A percentile compares a stretch with the other conserved stretches of the same genome.
These are phyloP conservation scores for Coelopa pilipes DNA, from an alignment of 2,888 invertebrate genomes.

Conservation along the genomic window DNA sequence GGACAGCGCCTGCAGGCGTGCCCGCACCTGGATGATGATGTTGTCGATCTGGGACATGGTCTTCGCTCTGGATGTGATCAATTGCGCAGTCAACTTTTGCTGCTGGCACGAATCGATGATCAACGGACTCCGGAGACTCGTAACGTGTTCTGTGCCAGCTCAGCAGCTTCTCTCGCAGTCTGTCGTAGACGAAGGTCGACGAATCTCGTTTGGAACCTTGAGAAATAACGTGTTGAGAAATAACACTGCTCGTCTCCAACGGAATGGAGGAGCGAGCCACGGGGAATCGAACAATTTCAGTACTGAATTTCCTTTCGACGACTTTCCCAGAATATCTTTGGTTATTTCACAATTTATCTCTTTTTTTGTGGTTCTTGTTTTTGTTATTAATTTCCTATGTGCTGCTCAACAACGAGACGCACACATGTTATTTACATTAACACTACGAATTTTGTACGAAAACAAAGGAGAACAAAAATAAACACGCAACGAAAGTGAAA, in stretches of 20 bases:
- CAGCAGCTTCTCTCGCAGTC: background rate
- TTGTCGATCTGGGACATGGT: slow-evolving; percentile 69
- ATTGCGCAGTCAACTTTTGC: too few species aligned
- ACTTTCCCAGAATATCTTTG: background rate
- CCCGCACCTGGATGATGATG: slow-evolving; percentile 74
- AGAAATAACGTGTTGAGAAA: too few species aligned
- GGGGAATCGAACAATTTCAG: too few species aligned
- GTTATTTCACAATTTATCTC: slow-evolving; percentile 12
- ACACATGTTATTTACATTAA: background rate
- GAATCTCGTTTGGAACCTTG: too few species aligned
- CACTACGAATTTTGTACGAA: slow-evolving; percentile 19
- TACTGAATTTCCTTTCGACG: background rate
- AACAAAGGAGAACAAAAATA: slow-evolving; percentile 14
- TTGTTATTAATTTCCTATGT: background rate
- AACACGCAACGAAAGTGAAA: too few species aligned
- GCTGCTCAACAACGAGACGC: background rate
- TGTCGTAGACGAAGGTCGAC: too few species aligned
- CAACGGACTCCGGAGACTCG: slow-evolving; percentile 70
- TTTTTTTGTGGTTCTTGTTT: background rate
- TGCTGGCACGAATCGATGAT: too few species aligned
- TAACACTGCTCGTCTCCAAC: too few species aligned
- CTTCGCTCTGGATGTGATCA: too few species aligned
- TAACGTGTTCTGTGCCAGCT: slow-evolving; percentile 50
- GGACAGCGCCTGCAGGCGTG: slow-evolving; percentile 74
- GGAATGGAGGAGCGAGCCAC: too few species aligned